phyloP scores from a whole-genome alignment of 2,113 vertebrate genomes.

The Entosphenus tridentatus region DNA sequence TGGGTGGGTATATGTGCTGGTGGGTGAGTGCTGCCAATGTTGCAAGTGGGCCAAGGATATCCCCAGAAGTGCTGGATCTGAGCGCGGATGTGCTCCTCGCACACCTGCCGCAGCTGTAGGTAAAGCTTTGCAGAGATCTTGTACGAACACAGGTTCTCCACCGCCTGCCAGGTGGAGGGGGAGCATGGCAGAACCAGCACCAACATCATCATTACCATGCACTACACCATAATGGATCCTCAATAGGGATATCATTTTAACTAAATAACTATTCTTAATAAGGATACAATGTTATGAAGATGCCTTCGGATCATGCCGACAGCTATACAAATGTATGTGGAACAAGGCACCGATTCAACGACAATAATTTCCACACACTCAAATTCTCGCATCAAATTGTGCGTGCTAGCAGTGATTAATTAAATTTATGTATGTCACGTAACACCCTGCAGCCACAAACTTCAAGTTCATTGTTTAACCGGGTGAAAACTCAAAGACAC shows the following conservation, averaged over 20 bases:
- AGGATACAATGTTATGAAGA: background rate
- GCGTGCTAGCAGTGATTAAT: too few species aligned
- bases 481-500: too few species aligned
- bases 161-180: conserved; percentile 34
- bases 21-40: too few species aligned
- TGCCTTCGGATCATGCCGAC: background rate
- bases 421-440: too few species aligned
- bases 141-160: conserved; percentile 96
- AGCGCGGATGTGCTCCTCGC: conserved; percentile 97
- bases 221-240: background rate
- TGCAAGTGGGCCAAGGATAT: conserved; percentile 50
- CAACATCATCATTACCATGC: background rate
- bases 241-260: background rate
- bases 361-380: too few species aligned
- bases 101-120: conserved; percentile 79
- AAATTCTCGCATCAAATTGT: too few species aligned
- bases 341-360: too few species aligned
- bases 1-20: too few species aligned
- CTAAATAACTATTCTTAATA: background rate
- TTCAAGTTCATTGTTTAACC: too few species aligned
- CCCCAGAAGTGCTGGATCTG: conserved; percentile 96
- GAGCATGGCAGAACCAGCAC: background rate
- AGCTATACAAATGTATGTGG: background rate
- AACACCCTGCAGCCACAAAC: too few species aligned
- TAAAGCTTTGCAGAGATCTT: conserved; percentile 96